Conservation (phyloP, 2,888 invertebrate genomes). For the Ichneumoninae sp. region DNA sequence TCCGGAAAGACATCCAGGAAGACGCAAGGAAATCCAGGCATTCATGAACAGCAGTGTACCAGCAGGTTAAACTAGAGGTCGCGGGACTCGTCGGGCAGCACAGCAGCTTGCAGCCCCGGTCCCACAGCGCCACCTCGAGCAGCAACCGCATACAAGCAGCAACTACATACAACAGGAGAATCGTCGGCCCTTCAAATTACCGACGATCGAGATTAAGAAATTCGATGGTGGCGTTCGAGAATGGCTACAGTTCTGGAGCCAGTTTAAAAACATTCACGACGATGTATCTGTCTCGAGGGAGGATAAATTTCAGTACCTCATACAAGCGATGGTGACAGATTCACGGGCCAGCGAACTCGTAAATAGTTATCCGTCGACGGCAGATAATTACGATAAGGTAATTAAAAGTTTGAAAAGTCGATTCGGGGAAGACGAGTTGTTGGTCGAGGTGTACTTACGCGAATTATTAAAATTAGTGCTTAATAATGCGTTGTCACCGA, state of each 20-base stretch:
- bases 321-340: conserved; percentile 66
- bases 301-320: conserved; percentile 73
- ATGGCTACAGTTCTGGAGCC: conserved; percentile 74
- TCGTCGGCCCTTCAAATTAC: too few species aligned
- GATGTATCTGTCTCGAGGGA: conserved; percentile 61
- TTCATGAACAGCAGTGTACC: too few species aligned
- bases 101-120: too few species aligned
- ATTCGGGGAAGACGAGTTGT: conserved; percentile 74
- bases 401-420: conserved; percentile 71
- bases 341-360: conserved; percentile 72
- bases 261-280: conserved; percentile 73
- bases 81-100: neutral
- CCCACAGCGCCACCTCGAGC: too few species aligned
- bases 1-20: too few species aligned
- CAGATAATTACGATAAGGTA: conserved; percentile 73
- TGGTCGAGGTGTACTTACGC: conserved; percentile 75
- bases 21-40: too few species aligned
- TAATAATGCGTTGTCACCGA: conserved; percentile 62
- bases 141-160: too few species aligned
- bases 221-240: conserved; percentile 70
- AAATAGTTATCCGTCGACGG: conserved; percentile 70
- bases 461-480: conserved; percentile 75
- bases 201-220: conserved; percentile 63
- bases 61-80: too few species aligned
- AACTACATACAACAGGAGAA: too few species aligned